These are phyloP conservation scores for Cyphomyrmex costatus DNA, from an alignment of 1,140 invertebrate genomes.

Conservation along the genomic window DNA sequence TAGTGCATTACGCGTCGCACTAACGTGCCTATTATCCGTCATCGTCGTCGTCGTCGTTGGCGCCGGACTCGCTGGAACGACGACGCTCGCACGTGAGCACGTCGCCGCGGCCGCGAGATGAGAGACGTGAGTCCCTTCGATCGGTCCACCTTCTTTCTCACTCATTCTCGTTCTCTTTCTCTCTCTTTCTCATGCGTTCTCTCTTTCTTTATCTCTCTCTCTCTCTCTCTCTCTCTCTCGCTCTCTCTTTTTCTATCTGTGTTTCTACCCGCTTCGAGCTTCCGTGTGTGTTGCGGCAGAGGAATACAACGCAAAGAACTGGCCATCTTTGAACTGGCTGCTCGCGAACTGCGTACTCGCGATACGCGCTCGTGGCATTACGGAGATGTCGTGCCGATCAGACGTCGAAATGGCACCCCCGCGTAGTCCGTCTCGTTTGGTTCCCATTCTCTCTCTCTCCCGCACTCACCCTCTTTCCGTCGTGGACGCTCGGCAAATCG, in stretches of 20 bases:
- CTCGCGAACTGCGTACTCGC: constrained; percentile 22
- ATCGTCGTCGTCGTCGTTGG: constrained; percentile 24
- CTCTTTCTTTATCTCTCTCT: neutral
- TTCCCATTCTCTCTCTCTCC: neutral
- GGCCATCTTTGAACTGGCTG: constrained; percentile 39
- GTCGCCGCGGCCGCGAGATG: constrained; percentile 76
- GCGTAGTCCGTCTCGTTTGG: neutral
- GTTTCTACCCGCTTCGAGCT: neutral
- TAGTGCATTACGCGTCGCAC: constrained; percentile 46
- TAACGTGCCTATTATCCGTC: constrained; percentile 29
- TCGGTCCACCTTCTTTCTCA: constrained; percentile 17
- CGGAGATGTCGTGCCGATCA: constrained; percentile 45
- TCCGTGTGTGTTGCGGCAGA: constrained; percentile 12
- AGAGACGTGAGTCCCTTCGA: constrained; percentile 79
- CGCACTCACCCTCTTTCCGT: neutral
- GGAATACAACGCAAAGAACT: constrained; percentile 23
- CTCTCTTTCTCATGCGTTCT: constrained; percentile 10
- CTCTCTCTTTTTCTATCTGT: neutral
- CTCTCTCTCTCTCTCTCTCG: neutral
- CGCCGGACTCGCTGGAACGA: constrained; percentile 48
- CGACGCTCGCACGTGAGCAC: constrained; percentile 75
- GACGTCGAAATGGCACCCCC: constrained; percentile 36
- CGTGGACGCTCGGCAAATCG: constrained; percentile 19
- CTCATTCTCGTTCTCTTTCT: neutral
- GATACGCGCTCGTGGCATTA: constrained; percentile 1